phyloP scores from a whole-genome alignment of 2,797 vertebrate species.

The Arnoldichthys spilopterus region DNA sequence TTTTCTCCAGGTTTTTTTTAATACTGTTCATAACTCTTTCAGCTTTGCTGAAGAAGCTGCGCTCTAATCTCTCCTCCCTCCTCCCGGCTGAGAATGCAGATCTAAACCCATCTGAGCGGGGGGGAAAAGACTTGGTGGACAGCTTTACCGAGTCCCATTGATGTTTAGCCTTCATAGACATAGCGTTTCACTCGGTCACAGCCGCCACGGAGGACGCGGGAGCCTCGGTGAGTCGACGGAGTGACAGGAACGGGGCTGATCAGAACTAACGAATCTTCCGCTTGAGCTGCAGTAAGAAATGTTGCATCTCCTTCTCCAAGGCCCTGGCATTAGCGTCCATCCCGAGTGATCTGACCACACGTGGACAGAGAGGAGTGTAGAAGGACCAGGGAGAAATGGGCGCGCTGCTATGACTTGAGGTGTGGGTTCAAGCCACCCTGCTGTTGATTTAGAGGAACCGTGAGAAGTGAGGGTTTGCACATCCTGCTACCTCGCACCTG shows the following conservation, averaged over 20 bases:
- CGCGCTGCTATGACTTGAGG: too few relatives aligned
- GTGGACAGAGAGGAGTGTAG: too few relatives aligned
- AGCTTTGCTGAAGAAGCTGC: neutral
- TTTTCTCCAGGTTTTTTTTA: neutral
- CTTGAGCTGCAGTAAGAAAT: neutral
- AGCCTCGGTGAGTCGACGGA: neutral
- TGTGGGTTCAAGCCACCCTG: too few relatives aligned
- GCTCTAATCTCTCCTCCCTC: conserved; percentile 15
- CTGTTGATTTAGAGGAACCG: too few relatives aligned
- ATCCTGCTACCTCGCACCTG: too few relatives aligned
- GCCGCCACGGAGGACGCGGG: neutral
- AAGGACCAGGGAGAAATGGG: too few relatives aligned
- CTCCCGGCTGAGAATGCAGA: neutral
- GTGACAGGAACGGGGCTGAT: conserved; percentile 12
- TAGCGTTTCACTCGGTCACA: neutral
- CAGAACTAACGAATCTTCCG: neutral
- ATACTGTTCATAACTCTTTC: neutral
- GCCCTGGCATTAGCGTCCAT: neutral
- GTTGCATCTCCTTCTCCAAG: neutral
- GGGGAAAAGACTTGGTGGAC: neutral
- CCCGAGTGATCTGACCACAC: neutral
- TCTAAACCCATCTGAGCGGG: conserved; percentile 19
- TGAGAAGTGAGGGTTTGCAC: too few relatives aligned
- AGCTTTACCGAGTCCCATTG: conserved; percentile 1
- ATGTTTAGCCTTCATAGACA: conserved; percentile 7